Evolutionary conservation across 2,113 vertebrate genomes (phyloP).

Genomic region (Desmodus rotundus): DNA sequence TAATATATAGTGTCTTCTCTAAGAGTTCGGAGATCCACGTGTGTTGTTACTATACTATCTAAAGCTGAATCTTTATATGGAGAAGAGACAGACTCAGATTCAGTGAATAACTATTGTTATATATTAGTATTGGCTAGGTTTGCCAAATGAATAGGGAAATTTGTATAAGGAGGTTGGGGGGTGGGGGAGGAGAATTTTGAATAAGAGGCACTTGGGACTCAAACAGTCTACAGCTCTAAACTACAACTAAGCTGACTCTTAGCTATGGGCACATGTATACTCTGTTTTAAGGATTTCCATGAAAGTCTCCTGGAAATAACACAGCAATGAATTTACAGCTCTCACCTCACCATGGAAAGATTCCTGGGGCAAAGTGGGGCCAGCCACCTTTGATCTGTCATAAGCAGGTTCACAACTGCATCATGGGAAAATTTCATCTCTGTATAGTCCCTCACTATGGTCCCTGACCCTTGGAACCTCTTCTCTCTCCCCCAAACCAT

Average conservation of each 20-base stretch:
- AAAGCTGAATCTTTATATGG: neutral
- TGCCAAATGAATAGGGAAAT: neutral
- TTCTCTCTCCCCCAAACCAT: neutral
- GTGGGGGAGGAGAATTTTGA: neutral
- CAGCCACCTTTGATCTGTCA: neutral
- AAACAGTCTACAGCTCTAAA: neutral
- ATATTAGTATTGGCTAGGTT: neutral
- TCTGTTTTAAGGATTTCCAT: neutral
- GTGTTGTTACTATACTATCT: neutral
- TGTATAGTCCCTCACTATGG: neutral
- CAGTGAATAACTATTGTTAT: neutral
- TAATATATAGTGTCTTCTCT: neutral
- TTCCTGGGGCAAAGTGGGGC: neutral
- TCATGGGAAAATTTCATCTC: neutral
- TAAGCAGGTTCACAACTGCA: neutral
- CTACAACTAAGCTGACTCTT: neutral
- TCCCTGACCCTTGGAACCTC: neutral
- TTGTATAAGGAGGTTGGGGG: neutral
- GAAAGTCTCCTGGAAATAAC: neutral
- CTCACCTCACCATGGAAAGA: neutral
- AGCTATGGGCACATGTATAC: neutral
- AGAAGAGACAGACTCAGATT: neutral
- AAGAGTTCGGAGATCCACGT: neutral
- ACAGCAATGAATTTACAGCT: neutral
- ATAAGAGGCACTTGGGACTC: neutral